Base-by-base conservation (phyloP, 2,113 vertebrate genomes). In the Baryphthengus martii region DNA sequence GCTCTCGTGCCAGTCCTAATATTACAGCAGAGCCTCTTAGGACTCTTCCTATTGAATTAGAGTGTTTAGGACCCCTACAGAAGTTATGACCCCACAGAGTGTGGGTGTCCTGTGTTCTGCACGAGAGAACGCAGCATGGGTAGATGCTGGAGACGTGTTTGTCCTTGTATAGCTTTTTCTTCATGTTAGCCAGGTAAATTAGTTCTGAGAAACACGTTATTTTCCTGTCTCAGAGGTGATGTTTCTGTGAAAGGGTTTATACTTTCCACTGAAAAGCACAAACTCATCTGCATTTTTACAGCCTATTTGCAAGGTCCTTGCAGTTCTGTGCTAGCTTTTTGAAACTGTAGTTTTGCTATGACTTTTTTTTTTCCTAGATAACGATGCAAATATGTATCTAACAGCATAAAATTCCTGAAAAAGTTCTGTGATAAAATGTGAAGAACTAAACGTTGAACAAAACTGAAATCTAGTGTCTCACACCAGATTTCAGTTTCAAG, bases 241-340 rank as follows among this genome's bases (percentile, higher is more conserved):
- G 61, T 70, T 94, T 88, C 58, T 91, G 26, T 90, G 88, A 59
- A 80, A 93, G 35, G 24, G 42, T 74, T 93, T 79, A 55, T 73
- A 20, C 33, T 88, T 91, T 25, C 45, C 29, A 49, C 4, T 90
- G 68, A 76, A 66, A 93, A 80, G 17, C 11, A 17, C 55, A 77
- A 47, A 70, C n/a, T 67, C 20, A 80, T 91, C 55, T 82, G 47
- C 42, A 29, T 86, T 89, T 83, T 71, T 67, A 39, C 72, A 63
- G 24, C 21, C 79, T 79, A 16, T 83, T 76, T 88, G 25, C 3
- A 3, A 72, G 16, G 18, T 77, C 37, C 28, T 65, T 89, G 56
- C 47, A 85, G 50, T 66, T 73, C 66, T 49, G 11, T 13, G 16
- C 17, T 72, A 66, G 31, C 16, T 73, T 83, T 89, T 28, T 73